Conservation (phyloP, 1,140 invertebrate genomes). For the Stegodyphus dumicola region DNA sequence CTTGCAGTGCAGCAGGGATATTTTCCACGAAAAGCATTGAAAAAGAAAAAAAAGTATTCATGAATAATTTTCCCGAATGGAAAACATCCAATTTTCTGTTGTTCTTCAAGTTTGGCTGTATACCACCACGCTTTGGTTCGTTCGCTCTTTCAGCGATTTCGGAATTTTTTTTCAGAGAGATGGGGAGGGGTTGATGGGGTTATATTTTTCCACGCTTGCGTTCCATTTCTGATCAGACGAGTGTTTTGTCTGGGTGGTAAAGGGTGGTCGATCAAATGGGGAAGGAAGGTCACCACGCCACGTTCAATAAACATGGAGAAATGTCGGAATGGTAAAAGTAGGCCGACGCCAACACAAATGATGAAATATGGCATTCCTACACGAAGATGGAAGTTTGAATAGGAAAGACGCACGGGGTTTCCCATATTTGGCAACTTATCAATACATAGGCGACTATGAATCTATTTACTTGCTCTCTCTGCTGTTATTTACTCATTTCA, state of each 20-base stretch:
- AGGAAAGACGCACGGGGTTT: constrained; percentile 8
- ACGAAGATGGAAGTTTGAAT: constrained; percentile 26
- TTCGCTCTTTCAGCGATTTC: constrained; percentile 13
- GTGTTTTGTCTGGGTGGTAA: constrained; percentile 14
- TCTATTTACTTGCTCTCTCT: too few species aligned
- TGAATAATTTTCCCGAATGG: background rate
- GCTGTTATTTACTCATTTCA: too few species aligned
- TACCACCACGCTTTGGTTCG: background rate
- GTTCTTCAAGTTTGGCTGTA: background rate
- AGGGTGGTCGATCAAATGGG: too few species aligned
- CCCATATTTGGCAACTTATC: background rate
- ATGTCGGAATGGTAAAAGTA: constrained; percentile 8
- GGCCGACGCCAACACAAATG: constrained; percentile 25
- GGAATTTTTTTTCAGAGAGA: background rate
- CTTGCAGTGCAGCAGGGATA: too few species aligned
- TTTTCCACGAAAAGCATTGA: too few species aligned
- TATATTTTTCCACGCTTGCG: background rate
- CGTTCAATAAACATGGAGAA: constrained; percentile 15
- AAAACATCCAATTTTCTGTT: constrained; percentile 28
- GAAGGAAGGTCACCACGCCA: background rate
- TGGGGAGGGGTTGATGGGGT: background rate
- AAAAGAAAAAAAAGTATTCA: too few species aligned
- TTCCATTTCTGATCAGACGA: constrained; percentile 20
- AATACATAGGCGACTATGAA: too few species aligned
- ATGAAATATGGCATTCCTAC: constrained; percentile 25